Base-by-base conservation (phyloP, 2,888 invertebrate genomes). In the Drosophila greeni region DNA sequence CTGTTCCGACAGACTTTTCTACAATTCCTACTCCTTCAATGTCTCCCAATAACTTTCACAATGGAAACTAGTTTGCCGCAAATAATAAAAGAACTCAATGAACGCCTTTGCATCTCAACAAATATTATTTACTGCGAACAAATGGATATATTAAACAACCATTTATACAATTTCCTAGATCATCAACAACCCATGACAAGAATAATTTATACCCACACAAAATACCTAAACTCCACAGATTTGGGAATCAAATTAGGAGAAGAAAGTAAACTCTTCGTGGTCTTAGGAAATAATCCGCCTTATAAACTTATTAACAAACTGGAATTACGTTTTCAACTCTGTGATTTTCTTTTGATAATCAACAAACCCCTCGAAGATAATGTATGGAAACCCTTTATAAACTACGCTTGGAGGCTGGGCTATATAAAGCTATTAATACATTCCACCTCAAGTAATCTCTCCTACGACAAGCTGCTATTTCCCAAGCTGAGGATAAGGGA, bases 361-460 rank as follows among this genome's bases (percentile, higher is more conserved):
- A 42, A 58, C 5, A 14, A 36, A 3, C 0, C 16, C 12, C 16
- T 58, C 7, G 16, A 58, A 1, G 34, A 20, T 3, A 12, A 23
- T 7, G 34, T 20, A 16, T 58, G 58, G 59, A 58, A 42, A 14
- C 12, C 9, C 7, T 58, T 58, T 14, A 11, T 58, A 9, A 2
- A 58, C 7, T 29, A 42, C 16, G 42, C 58, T 20, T 58, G 39
- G 18, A 20, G 18, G 2, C 9, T 58, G n/a, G 58, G 58, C 11
- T 58, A 58, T n/a, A 34, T 34, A 0, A 58, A 58, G 9, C 24
- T 84, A n/a, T 68, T 65, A 11, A 72, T 82, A 11, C 26, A 33
- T 11, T 70, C 66, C 0, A 9, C 2, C 0, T 5, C 1, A 0
- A 16, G 0, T 1, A 51, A 55, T 2, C 8, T 40, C 2, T 26